Base-by-base conservation (phyloP, 1,140 invertebrate species). In the Drosophila subpulchrella region DNA sequence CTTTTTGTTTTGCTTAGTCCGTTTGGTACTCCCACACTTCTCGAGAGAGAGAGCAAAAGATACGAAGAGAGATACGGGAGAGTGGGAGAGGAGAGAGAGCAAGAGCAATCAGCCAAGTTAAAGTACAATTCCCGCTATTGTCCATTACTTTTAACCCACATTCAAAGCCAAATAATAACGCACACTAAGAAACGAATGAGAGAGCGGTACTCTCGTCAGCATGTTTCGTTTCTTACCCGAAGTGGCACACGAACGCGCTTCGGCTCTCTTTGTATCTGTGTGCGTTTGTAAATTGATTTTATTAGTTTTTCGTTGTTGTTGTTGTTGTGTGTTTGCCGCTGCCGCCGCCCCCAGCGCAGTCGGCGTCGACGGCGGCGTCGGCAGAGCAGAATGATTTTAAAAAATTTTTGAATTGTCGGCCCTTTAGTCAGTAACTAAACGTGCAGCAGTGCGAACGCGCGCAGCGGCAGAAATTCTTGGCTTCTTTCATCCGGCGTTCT, bases 341-440 rank as follows among this genome's bases (percentile, higher is more conserved):
- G 82, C 74, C 78, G n/a, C n/a, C n/a, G 70, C 53, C 56, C 6
- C 30, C 30, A 32, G 6, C 30, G 30, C 7, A 7, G 82, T 44
- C 60, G 75, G 44, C 74, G 74, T 32, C 24, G 46, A 8, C 57
- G 63, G 15, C 42, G 50, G n/a, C 58, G 68, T 24, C 15, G 72
- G 48, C 38, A 55, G 79, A 12, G 72, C 58, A 61, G 80, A 84
- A 90, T 91, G 90, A 91, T 86, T 91, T 91, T 90, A 81, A 91
- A 91, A 91, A 86, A 90, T 86, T 91, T 91, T 91, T 91, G 90
- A 91, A 91, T 91, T 84, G 80, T 84, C 81, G 90, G 90, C 90
- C 90, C 90, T 91, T 47, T 91, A 91, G 90, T 91, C 85, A 91
- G 85, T 90, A 76, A 91, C 90, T 91, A 91, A 91, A 91, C 90